phyloP scores from a whole-genome alignment of 1,140 invertebrate species.

The Temnothorax nylanderi region DNA sequence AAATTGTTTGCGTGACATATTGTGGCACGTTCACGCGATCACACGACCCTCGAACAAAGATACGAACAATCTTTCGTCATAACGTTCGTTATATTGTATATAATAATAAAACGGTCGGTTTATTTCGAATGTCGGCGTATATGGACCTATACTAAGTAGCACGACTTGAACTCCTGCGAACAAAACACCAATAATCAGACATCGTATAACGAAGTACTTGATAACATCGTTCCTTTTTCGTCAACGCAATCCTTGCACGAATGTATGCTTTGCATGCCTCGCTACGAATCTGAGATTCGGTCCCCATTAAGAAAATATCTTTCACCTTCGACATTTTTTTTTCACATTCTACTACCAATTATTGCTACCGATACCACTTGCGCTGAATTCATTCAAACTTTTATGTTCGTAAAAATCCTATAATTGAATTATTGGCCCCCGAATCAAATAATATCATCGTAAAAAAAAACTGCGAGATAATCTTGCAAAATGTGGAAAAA shows the following conservation, averaged over 20 bases:
- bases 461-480: background rate
- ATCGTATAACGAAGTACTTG: too few relatives aligned
- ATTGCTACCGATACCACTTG: background rate
- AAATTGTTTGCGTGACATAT: background rate
- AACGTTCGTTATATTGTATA: too few relatives aligned
- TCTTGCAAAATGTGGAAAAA: background rate
- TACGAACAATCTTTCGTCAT: background rate
- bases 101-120: constrained; percentile 12
- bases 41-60: background rate
- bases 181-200: constrained; percentile 11
- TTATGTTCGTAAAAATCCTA: background rate
- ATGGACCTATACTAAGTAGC: background rate
- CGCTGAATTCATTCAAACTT: background rate
- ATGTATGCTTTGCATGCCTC: constrained; percentile 18
- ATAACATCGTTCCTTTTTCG: too few relatives aligned
- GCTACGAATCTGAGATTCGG: background rate
- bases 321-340: background rate
- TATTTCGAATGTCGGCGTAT: background rate
- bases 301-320: background rate
- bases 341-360: background rate
- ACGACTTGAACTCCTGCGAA: background rate
- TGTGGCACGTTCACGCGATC: background rate
- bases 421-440: background rate
- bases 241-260: background rate
- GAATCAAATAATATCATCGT: too few relatives aligned